Base-by-base conservation (phyloP, 37 sponge, comb jelly and placozoan species). In the Theonella swinhoei region DNA sequence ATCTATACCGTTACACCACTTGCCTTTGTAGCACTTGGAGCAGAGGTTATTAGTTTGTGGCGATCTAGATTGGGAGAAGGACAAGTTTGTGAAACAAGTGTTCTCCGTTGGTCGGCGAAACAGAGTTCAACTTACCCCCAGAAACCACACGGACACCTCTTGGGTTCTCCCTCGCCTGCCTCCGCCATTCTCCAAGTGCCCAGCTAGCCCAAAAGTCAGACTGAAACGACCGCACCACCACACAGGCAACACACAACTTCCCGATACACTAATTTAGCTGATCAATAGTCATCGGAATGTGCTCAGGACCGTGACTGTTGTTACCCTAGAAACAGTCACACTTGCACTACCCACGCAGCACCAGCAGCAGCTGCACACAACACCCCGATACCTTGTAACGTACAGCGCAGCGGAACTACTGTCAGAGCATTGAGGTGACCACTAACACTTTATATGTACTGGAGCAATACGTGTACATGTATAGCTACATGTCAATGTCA, bases 21-120 rank as follows among this genome's bases (percentile, higher is more conserved):
- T 40, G 87, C 92, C 92, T 88, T 88, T 83, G 66, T 92, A 92
- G 67, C 92, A 92, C 37, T 75, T 87, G 22, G 92, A 92, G 76
- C 92, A 92, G 61, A 92, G n/a, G 63, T 84, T 76, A 68, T 84
- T 71, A 20, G 92, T 92, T 58, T 88, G 84, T 5, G 92, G 85
- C 5, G 92, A 87, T 39, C 92, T 92, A 67, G 0, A 43, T 1
- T 32, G 37, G 24, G 31, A 70, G n/a, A 39, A 1, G 25, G 67
- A 61, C 24, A 32, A 1, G 35, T 40, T 26, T 68, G 29, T 33
- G 54, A 8, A 24, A 4, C 2, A 42, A 42, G 24, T 17, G 28
- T 54, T 43, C 39, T 26, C 42, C 17, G 14, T 4, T 14, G 11
- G 14, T 7, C 11, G 54, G 54, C 7, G 54, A 47, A 14, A 47